Base-by-base conservation (phyloP, 1,140 invertebrate genomes). In the Lasaia peninsularis region DNA sequence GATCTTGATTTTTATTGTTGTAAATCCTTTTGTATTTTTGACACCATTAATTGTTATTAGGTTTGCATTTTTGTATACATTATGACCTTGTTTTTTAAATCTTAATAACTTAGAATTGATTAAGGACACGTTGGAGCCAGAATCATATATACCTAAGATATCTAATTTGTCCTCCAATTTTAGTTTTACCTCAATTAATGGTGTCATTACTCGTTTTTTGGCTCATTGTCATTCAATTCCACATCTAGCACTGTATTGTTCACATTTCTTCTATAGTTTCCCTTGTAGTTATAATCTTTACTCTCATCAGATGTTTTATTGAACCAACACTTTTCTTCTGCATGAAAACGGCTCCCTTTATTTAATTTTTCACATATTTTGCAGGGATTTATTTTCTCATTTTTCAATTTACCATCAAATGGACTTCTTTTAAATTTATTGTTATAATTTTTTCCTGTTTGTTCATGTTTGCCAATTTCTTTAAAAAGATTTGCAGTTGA, bases 331-430 rank as follows among this genome's bases (percentile, higher is more conserved):
- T 51, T 56, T 40, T 62, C 61, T 68, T 74, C 75, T 6, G 65
- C 50, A 44, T 78, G 73, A 51, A 60, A 73, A 10, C 66, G 61
- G 3, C 8, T 67, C 16, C 71, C 71, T 67, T 75, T 78, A 35
- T 75, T 73, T 67, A 55, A 60, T n/a, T 62, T 70, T 65, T 75
- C 64, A 63, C 76, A 78, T 32, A 66, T 72, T 58, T 63, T 71
- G 44, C 74, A 74, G 28, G 65, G 59, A 12, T 63, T 67, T 32
- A 21, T 65, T 60, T 61, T 59, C 4, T 66, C 60, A 54, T 32
- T 10, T 35, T 71, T 69, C 54, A 44, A 35, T 67, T 61, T 63
- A 58, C 10, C 28, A 10, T 67, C 59, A 56, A 11, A 57, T n/a
- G 12, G 52, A 54, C 40, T 57, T 63, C 8, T 57, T 31, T 64